These are phyloP conservation scores for Gymnopithys bicolor DNA, from an alignment of 2,797 vertebrate species.

Conservation along the genomic window DNA sequence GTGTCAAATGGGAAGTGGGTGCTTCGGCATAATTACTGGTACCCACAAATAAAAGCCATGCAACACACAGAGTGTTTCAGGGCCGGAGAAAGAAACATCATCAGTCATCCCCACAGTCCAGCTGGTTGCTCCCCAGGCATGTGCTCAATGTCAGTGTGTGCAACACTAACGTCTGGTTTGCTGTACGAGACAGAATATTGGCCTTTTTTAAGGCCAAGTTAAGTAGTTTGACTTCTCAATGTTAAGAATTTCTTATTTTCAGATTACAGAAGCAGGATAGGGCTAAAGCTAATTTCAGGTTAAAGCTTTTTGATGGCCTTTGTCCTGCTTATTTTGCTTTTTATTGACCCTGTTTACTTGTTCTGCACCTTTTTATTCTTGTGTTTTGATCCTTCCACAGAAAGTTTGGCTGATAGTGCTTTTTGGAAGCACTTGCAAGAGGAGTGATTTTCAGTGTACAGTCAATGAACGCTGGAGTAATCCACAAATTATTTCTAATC, in stretches of 20 bases:
- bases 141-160: neutral
- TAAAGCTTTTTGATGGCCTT: neutral
- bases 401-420: neutral
- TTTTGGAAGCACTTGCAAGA: neutral
- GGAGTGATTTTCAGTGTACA: neutral
- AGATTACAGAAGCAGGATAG: neutral
- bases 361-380: neutral
- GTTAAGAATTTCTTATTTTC: neutral
- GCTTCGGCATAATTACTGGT: neutral
- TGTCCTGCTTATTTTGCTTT: neutral
- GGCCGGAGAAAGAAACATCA: neutral
- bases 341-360: neutral
- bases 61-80: neutral
- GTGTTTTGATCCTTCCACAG: neutral
- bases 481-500: neutral
- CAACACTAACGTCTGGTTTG: rapidly evolving
- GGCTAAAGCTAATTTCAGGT: neutral
- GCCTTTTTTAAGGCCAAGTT: neutral
- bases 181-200: neutral
- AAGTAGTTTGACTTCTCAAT: neutral
- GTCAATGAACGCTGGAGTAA: neutral
- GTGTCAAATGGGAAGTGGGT: neutral
- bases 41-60: neutral
- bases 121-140: neutral
- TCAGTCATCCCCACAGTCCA: neutral